Evolutionary conservation across 2,113 vertebrate species (phyloP), one percentile per base, ranked within the genome.

Genomic region (Trogon melanurus): DNA sequence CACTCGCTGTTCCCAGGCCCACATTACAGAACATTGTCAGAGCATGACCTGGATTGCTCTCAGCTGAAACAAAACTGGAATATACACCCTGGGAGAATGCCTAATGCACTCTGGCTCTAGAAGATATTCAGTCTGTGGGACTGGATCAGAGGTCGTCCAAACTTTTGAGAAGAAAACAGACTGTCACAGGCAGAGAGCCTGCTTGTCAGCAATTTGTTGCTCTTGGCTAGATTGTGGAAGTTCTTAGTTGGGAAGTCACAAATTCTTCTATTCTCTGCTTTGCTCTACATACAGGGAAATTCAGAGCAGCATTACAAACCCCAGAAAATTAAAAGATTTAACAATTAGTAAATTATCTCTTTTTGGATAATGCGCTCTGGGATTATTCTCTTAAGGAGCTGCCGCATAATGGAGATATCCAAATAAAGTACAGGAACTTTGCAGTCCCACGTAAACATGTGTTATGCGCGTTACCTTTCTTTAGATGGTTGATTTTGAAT

Each of bases 401-500:
- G 18, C 18, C 7, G 32, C 18, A 9, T 32, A 54, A 69, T 51
- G 62, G 25, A 91, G 54, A 61, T 81, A 74, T 47, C 18, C 64
- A 79, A 85, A 75, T 81, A 32, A 85, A 89, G 8, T 41, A 60
- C 30, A 51, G 30, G 34, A 92, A 79, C 60, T 69, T 79, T 60
- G 16, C 27, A 57, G 15, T 72, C 71, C 47, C 45, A 18, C 71
- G 6, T 84, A 79, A 86, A 79, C 53, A 60, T 8, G 9, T 30
- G 30, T 56, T 71, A 86, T 71, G 11, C 13, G 4, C 53, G 30
- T 34, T 92, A 84, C 53, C 34, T 92, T 85, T 82, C 72, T 85
- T 83, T 92, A 93, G 69, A 64, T 87, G 65, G 65, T n/a, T 96
- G 60, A 50, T 86, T 92, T 84, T 87, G 50, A 91, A 84, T 72